Evolutionary conservation across 2,113 vertebrate genomes (phyloP).

Genomic region (Alces alces): DNA sequence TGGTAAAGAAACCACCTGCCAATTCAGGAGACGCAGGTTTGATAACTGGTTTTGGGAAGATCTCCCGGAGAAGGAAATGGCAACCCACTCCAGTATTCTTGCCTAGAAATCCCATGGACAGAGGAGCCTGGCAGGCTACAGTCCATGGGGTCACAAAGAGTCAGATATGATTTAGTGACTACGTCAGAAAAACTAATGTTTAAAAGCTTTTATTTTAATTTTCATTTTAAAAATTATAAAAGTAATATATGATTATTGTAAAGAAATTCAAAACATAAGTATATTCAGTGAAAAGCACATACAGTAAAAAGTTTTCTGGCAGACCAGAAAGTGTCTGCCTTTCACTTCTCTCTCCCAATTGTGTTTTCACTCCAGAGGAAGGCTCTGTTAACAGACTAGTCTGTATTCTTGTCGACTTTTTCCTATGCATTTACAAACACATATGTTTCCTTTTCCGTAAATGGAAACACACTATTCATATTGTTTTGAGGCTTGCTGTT

Average conservation of each 20-base stretch:
- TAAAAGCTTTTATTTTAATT: neutral
- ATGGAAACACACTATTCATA: neutral
- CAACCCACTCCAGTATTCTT: neutral
- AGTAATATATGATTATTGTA: neutral
- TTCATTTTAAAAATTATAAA: constrained; percentile 29
- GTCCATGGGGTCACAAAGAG: neutral
- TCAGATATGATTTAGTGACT: neutral
- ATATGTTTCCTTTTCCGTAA: neutral
- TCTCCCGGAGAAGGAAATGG: neutral
- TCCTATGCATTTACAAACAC: neutral
- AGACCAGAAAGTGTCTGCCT: neutral
- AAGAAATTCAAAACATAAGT: neutral
- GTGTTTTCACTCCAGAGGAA: neutral
- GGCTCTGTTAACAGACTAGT: neutral
- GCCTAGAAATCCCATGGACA: neutral
- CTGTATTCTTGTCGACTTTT: neutral
- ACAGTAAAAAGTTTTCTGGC: neutral
- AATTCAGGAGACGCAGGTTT: neutral
- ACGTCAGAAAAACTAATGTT: neutral
- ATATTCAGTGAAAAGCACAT: neutral
- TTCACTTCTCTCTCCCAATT: neutral
- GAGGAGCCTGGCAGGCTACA: neutral
- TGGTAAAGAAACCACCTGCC: neutral
- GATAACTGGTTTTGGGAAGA: neutral
- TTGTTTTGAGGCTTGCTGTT: neutral